Conservation (phyloP, 1,140 invertebrate genomes). For the Sycophaga agraensis region DNA sequence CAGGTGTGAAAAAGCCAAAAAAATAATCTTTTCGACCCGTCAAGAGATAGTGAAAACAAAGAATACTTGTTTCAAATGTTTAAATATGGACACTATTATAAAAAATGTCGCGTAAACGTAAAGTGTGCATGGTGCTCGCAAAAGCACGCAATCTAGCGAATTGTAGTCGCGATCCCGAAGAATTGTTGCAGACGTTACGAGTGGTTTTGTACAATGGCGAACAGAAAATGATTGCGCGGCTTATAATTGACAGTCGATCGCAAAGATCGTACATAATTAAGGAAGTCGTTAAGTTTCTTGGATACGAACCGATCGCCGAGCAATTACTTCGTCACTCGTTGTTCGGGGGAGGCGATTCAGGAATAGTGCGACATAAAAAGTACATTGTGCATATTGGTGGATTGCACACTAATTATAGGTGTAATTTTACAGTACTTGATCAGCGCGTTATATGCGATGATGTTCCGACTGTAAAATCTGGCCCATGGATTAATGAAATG, state of each 20-base stretch:
- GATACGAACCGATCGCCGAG: background rate
- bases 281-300: background rate
- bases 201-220: constrained; percentile 1
- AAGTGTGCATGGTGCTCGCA: no score
- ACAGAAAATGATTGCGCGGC: constrained; percentile 7
- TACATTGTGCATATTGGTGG: constrained; percentile 13
- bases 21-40: constrained; percentile 10
- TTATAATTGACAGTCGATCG: constrained; percentile 28
- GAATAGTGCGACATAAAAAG: constrained; percentile 1
- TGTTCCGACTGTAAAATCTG: background rate
- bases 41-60: constrained; percentile 10
- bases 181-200: constrained; percentile 23
- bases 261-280: constrained; percentile 26
- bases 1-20: constrained; percentile 17
- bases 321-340: constrained; percentile 16
- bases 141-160: no score
- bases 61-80: no score
- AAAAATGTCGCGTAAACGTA: no score
- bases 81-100: no score
- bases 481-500: constrained; percentile 19
- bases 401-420: constrained; percentile 7
- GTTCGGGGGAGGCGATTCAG: constrained; percentile 18
- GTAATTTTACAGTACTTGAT: constrained; percentile 29
- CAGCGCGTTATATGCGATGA: constrained; percentile 29
- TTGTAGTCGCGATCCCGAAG: constrained; percentile 1